Evolutionary conservation across 2,797 vertebrate species (phyloP).

Genomic region (Dallia pectoralis): DNA sequence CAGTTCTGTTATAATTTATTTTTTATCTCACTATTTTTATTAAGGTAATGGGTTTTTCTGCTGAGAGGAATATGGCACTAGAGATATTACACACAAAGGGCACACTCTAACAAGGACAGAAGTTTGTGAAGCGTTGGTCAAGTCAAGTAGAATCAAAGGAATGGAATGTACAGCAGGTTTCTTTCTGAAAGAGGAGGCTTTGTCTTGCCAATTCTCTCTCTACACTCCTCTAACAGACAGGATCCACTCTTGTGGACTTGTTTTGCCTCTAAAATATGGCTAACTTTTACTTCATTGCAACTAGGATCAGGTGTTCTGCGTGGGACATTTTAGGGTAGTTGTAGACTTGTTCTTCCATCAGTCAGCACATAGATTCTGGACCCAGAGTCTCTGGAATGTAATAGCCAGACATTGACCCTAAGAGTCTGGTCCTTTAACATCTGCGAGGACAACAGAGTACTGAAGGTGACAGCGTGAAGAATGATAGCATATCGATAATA

Average conservation of each 20-base stretch:
- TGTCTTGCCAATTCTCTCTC: background rate
- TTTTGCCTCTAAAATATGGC: background rate
- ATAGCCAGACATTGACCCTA: background rate
- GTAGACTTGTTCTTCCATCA: background rate
- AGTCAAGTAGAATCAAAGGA: background rate
- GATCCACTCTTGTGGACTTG: background rate
- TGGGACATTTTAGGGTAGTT: background rate
- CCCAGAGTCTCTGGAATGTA: background rate
- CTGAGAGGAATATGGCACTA: background rate
- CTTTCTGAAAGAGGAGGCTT: background rate
- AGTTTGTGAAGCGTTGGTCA: background rate
- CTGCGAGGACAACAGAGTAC: background rate
- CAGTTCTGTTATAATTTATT: background rate
- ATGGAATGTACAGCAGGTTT: background rate
- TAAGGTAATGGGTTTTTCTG: background rate
- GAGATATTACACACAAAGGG: background rate
- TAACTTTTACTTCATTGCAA: background rate
- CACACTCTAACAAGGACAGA: background rate
- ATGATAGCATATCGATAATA: background rate
- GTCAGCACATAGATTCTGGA: conserved; percentile 2
- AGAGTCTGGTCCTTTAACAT: background rate
- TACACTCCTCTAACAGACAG: background rate
- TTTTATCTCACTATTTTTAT: background rate
- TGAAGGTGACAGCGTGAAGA: background rate
- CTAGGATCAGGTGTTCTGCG: background rate